A percentile compares a stretch with the other conserved stretches of the same genome.
Evolutionary conservation across 1,140 invertebrate genomes (phyloP).

Genomic region (Dinoponera quadriceps): DNA sequence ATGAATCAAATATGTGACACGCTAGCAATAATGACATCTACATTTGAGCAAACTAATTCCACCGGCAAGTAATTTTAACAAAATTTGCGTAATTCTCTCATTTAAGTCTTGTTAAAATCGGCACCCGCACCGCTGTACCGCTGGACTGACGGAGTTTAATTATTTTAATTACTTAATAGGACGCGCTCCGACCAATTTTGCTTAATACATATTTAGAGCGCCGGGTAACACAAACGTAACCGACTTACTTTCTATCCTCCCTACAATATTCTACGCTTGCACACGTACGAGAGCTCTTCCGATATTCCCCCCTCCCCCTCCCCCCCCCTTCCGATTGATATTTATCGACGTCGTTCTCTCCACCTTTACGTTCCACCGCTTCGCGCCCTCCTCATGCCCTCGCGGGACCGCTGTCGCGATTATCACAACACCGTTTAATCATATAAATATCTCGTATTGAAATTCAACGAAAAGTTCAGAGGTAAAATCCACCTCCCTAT

Average conservation of each 20-base stretch:
- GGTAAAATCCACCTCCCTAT: not conserved
- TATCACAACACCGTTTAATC: not conserved
- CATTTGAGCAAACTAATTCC: slow-evolving; percentile 36
- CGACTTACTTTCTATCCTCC: not conserved
- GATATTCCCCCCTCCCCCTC: not conserved
- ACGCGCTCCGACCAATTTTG: slow-evolving; percentile 33
- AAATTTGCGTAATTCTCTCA: slow-evolving; percentile 58
- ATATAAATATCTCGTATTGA: not conserved
- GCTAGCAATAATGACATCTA: slow-evolving; percentile 28
- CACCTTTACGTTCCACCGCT: not conserved
- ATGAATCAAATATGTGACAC: slow-evolving; percentile 33
- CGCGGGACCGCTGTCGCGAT: not conserved
- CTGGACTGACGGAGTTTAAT: slow-evolving; percentile 47
- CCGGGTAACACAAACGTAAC: not conserved
- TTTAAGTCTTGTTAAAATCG: slow-evolving; percentile 50
- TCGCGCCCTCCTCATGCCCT: not conserved
- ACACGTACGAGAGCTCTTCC: not conserved
- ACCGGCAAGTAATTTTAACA: slow-evolving; percentile 30
- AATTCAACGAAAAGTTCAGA: not conserved
- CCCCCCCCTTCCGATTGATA: not conserved
- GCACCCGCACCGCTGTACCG: slow-evolving; percentile 19
- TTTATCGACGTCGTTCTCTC: not conserved
- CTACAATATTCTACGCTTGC: not conserved
- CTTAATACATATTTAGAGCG: slow-evolving; percentile 1
- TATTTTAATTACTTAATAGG: slow-evolving; percentile 58